phyloP scores from a whole-genome alignment of 2,888 invertebrate species.

The Sinodicranocentrus sp. region DNA sequence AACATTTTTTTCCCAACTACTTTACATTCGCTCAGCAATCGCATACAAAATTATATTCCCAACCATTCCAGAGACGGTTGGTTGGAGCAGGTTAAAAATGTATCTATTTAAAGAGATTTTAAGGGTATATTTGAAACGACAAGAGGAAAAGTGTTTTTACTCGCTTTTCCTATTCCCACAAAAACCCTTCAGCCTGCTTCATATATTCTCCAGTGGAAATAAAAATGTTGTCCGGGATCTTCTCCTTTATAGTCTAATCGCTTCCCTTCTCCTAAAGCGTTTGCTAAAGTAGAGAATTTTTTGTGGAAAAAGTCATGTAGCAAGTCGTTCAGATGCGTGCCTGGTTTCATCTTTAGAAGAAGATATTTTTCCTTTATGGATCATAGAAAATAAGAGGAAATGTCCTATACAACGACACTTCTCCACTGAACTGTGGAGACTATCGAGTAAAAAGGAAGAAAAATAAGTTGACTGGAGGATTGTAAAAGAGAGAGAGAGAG shows the following conservation, averaged over 20 bases:
- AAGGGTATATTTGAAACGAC: conserved; percentile 27
- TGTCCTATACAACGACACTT: neutral
- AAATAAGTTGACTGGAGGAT: neutral
- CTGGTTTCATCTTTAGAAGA: no score
- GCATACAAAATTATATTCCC: conserved; percentile 24
- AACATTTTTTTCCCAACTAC: no score
- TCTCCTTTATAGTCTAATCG: no score
- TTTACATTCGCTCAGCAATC: no score
- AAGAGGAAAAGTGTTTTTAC: conserved; percentile 33
- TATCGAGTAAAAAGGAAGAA: neutral
- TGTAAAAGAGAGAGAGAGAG: neutral
- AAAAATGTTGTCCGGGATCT: no score
- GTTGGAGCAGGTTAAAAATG: conserved; percentile 21
- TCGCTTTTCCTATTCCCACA: no score
- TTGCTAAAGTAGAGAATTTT: no score
- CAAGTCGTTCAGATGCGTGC: no score
- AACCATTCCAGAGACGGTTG: neutral
- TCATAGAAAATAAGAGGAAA: neutral
- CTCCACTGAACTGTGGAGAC: neutral
- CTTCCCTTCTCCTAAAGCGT: no score
- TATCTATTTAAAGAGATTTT: conserved; percentile 34
- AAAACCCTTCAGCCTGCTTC: conserved; percentile 1
- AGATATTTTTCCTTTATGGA: no score
- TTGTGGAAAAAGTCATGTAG: no score
- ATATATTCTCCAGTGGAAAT: no score